Evolutionary conservation across 2,888 invertebrate genomes (phyloP).

Genomic region (Brenthis hecate): DNA sequence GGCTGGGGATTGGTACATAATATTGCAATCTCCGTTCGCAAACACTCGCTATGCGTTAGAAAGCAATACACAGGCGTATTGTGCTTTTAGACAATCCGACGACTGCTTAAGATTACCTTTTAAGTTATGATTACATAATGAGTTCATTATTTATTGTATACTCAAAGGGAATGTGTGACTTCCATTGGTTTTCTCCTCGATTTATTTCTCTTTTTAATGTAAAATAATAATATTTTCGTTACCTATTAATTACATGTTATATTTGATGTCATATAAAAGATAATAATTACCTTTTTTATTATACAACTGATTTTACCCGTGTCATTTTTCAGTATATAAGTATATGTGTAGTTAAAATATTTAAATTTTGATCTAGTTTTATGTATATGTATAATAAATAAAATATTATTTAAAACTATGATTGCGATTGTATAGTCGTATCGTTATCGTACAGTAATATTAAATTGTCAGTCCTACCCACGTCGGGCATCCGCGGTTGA

Average conservation of each 20-base stretch:
- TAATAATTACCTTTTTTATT: too few species aligned
- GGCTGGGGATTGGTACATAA: slow-evolving; percentile 71
- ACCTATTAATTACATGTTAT: too few species aligned
- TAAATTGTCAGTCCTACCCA: slow-evolving; percentile 46
- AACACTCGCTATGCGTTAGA: slow-evolving; percentile 67
- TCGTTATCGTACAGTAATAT: slow-evolving; percentile 24
- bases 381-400: too few species aligned
- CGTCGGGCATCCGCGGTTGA: slow-evolving; percentile 64
- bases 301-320: too few species aligned
- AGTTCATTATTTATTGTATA: too few species aligned
- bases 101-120: neutral
- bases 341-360: too few species aligned
- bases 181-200: neutral
- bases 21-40: slow-evolving; percentile 76
- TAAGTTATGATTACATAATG: neutral
- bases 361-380: too few species aligned
- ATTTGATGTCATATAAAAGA: too few species aligned
- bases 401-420: too few species aligned
- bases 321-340: too few species aligned
- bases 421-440: slow-evolving; percentile 6
- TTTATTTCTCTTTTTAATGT: too few species aligned
- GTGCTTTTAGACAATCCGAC: slow-evolving; percentile 24
- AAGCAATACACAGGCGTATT: slow-evolving; percentile 54
- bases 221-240: too few species aligned
- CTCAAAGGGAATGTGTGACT: neutral